phyloP scores from a whole-genome alignment of 2,888 invertebrate species.

The Calliphora vomitoria region DNA sequence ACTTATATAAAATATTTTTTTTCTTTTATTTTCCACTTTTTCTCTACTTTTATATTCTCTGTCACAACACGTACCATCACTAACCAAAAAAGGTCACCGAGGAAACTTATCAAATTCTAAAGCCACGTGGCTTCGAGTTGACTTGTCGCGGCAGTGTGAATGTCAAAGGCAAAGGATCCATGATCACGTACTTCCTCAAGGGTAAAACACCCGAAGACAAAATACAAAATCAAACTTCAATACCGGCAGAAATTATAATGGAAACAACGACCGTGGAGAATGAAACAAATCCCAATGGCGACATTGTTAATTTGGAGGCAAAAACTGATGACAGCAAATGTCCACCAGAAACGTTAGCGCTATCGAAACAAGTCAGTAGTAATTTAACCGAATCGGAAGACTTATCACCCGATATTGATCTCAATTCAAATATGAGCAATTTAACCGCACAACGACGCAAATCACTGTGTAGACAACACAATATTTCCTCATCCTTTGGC shows the following conservation, averaged over 20 bases:
- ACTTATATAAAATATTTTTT: background rate
- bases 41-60: background rate
- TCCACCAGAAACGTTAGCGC: slow-evolving; percentile 63
- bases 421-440: slow-evolving; percentile 82
- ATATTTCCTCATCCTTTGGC: slow-evolving; percentile 84
- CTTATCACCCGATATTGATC: slow-evolving; percentile 81
- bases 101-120: slow-evolving; percentile 93
- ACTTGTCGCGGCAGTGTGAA: slow-evolving; percentile 94
- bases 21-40: too few relatives aligned
- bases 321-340: slow-evolving; percentile 24
- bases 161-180: slow-evolving; percentile 97
- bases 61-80: background rate
- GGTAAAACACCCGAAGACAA: slow-evolving; percentile 77
- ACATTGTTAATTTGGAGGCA: slow-evolving; percentile 5
- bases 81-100: slow-evolving; percentile 89
- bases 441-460: slow-evolving; percentile 83
- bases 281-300: slow-evolving; percentile 31
- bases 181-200: slow-evolving; percentile 93
- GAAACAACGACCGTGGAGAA: slow-evolving; percentile 1
- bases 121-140: slow-evolving; percentile 91
- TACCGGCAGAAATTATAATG: slow-evolving; percentile 11
- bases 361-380: slow-evolving; percentile 73
- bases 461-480: slow-evolving; percentile 84
- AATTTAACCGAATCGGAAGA: slow-evolving; percentile 80
- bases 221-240: slow-evolving; percentile 21